Evolutionary conservation across 2,888 invertebrate genomes (phyloP).

Genomic region (Apotomis betuletana): DNA sequence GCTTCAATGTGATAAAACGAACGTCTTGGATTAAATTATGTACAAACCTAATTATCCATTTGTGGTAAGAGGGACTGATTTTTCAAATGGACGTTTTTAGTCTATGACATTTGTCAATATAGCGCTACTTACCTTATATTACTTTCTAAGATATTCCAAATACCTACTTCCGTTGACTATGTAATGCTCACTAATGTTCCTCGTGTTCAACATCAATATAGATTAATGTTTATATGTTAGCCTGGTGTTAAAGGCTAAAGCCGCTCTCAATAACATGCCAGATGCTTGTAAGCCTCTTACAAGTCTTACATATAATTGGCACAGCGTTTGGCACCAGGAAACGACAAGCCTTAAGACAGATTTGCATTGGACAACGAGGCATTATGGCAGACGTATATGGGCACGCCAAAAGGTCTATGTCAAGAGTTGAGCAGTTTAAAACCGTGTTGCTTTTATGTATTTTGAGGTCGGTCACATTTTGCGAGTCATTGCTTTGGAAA

Average conservation of each 20-base stretch:
- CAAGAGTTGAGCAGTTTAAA: constrained; percentile 11
- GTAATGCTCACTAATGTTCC: constrained; percentile 1
- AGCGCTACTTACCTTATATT: too few species aligned
- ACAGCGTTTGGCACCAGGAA: constrained; percentile 54
- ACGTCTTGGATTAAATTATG: too few species aligned
- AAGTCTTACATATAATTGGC: constrained; percentile 41
- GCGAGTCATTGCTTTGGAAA: too few species aligned
- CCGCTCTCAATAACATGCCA: constrained; percentile 18
- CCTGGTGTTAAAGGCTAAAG: constrained; percentile 24
- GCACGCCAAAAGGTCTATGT: constrained; percentile 33
- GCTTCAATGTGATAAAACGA: too few species aligned
- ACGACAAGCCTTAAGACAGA: constrained; percentile 49
- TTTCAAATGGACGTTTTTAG: too few species aligned
- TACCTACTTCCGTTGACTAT: background rate
- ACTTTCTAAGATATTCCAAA: too few species aligned
- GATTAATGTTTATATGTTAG: constrained; percentile 10
- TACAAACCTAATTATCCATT: too few species aligned
- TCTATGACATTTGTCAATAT: too few species aligned
- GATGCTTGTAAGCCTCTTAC: constrained; percentile 35
- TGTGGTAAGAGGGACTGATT: too few species aligned
- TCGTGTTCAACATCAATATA: constrained; percentile 1
- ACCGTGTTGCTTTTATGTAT: background rate
- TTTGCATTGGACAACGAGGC: constrained; percentile 64
- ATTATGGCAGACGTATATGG: constrained; percentile 22
- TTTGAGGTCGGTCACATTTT: background rate